phyloP scores from a whole-genome alignment of 2,888 invertebrate genomes.

The Hipparchia sbordonii region DNA sequence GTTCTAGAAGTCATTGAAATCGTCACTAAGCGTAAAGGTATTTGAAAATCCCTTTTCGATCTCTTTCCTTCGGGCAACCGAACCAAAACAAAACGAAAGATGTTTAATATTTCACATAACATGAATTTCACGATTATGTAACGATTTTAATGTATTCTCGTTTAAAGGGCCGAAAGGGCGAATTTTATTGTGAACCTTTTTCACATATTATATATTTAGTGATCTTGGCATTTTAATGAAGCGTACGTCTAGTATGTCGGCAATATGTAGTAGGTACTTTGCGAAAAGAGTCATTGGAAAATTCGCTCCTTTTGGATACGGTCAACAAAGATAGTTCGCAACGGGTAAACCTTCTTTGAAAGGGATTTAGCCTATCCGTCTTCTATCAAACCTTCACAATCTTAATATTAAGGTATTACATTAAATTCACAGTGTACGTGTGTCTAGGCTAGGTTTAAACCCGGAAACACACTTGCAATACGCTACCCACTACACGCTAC shows the following conservation, averaged over 20 bases:
- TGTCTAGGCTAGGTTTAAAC: constrained; percentile 71
- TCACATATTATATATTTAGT: too few species aligned
- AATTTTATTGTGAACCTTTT: background rate
- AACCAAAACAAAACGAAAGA: background rate
- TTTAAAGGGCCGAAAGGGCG: background rate
- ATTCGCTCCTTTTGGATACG: background rate
- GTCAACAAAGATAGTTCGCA: constrained; percentile 37
- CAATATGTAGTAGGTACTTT: too few species aligned
- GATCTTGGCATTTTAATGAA: too few species aligned
- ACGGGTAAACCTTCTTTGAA: constrained; percentile 56
- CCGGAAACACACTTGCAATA: background rate
- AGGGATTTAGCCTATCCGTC: constrained; percentile 60
- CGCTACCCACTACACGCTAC: background rate
- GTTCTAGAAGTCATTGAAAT: background rate
- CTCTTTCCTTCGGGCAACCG: background rate
- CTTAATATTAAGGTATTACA: constrained; percentile 60
- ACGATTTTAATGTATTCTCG: background rate
- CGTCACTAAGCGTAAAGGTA: background rate
- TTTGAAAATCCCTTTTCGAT: background rate
- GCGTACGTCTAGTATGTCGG: too few species aligned
- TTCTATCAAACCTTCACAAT: constrained; percentile 55
- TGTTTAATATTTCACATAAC: background rate
- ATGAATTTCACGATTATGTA: background rate
- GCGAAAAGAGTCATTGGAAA: background rate
- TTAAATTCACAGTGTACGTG: constrained; percentile 69